A percentile compares a stretch with the other conserved stretches of the same genome.
phyloP scores from a whole-genome alignment of 2,113 vertebrate genomes.

The Gambusia affinis region DNA sequence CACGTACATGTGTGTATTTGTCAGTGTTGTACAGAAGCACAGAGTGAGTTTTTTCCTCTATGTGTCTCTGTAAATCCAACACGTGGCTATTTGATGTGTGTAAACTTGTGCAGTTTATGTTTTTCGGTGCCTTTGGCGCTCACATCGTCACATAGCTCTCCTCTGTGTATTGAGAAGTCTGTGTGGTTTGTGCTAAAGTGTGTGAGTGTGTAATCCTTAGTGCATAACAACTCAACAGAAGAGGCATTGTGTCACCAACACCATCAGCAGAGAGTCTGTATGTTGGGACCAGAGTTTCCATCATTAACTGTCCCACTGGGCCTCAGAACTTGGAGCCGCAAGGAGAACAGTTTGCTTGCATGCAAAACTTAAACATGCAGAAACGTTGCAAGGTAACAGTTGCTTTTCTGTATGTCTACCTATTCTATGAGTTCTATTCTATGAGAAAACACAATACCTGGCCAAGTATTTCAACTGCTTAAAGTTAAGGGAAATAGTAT shows the following conservation, averaged over 20 bases:
- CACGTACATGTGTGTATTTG: slow-evolving; percentile 8
- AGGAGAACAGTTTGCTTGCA: slow-evolving; percentile 19
- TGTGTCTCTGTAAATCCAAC: slow-evolving; percentile 30
- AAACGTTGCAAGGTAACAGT: not conserved
- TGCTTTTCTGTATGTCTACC: not conserved
- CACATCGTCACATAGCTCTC: slow-evolving; percentile 5
- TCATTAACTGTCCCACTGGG: slow-evolving; percentile 50
- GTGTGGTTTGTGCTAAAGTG: slow-evolving; percentile 13
- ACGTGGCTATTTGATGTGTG: slow-evolving; percentile 25
- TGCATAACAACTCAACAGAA: slow-evolving; percentile 50
- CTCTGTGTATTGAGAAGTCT: slow-evolving; percentile 28
- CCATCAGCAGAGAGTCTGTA: slow-evolving; percentile 65
- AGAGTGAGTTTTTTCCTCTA: slow-evolving; percentile 7
- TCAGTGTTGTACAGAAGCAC: not conserved
- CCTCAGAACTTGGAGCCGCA: slow-evolving; percentile 34
- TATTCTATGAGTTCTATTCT: not conserved
- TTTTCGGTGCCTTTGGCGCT: slow-evolving; percentile 26
- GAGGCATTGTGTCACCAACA: slow-evolving; percentile 56
- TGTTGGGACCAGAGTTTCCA: slow-evolving; percentile 69
- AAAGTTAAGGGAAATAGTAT: not conserved
- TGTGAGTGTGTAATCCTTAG: slow-evolving; percentile 30
- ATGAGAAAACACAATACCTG: no score
- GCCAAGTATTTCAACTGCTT: not conserved
- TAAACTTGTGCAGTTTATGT: slow-evolving; percentile 17
- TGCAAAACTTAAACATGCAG: slow-evolving; percentile 10